Conservation (phyloP, 2,888 invertebrate species). For the Eledona agricola region DNA sequence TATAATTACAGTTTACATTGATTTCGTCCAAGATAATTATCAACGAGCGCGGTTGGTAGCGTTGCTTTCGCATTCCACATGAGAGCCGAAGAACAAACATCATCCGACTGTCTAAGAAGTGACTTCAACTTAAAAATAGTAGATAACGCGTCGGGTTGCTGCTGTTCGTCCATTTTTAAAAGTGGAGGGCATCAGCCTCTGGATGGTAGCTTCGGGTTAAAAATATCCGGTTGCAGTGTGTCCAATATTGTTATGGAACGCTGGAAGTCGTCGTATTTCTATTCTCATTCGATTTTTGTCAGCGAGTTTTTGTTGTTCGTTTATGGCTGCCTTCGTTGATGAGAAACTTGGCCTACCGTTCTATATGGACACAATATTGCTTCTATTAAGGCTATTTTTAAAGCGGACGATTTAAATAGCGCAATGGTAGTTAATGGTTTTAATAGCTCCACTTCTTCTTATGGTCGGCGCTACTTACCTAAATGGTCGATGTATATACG, state of each 20-base stretch:
- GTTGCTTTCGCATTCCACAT: constrained; percentile 11
- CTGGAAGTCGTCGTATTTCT: constrained; percentile 35
- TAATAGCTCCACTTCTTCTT: constrained; percentile 38
- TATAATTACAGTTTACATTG: constrained; percentile 19
- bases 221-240: constrained; percentile 33
- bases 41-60: constrained; percentile 7
- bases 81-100: too few relatives aligned
- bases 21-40: constrained; percentile 10
- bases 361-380: constrained; percentile 11
- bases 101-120: constrained; percentile 20
- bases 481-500: constrained; percentile 40
- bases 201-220: constrained; percentile 32
- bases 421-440: constrained; percentile 20
- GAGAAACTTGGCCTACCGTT: constrained; percentile 24
- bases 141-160: constrained; percentile 30
- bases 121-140: constrained; percentile 29
- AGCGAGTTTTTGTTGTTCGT: constrained; percentile 7
- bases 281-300: constrained; percentile 37
- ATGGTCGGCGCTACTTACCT: constrained; percentile 37
- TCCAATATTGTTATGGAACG: constrained; percentile 36
- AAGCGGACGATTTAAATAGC: constrained; percentile 19
- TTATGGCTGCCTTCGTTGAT: constrained; percentile 19
- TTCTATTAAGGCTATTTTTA: constrained; percentile 15
- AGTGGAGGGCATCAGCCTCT: constrained; percentile 35
- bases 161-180: constrained; percentile 33